A percentile compares a stretch with the other conserved stretches of the same genome.
These are phyloP conservation scores for Drosophila nikananu DNA, from an alignment of 1,140 invertebrate species.

Conservation along the genomic window DNA sequence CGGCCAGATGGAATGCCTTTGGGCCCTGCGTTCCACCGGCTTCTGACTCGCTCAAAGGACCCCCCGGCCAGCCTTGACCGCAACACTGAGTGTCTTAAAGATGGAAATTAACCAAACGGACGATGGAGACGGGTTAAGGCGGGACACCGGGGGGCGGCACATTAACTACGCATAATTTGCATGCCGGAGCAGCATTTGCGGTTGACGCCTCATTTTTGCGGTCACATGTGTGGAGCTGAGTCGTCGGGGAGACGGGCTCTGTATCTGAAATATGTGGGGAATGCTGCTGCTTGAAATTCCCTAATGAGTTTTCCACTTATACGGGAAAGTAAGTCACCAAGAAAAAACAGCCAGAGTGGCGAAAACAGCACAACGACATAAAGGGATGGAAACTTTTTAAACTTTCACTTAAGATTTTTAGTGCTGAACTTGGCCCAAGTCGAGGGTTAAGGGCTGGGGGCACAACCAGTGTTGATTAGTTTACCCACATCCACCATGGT, in stretches of 20 bases:
- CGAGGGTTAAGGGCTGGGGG: slow-evolving; percentile 7
- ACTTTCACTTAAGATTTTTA: slow-evolving; percentile 70
- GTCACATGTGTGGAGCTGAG: slow-evolving; percentile 45
- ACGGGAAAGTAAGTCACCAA: slow-evolving; percentile 28
- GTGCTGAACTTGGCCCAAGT: slow-evolving; percentile 41
- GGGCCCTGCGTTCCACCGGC: slow-evolving; percentile 35
- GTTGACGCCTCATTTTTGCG: slow-evolving; percentile 75
- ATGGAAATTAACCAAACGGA: slow-evolving; percentile 74
- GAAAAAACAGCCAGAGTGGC: slow-evolving; percentile 18
- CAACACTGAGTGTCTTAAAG: slow-evolving; percentile 81
- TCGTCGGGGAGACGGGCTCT: slow-evolving; percentile 1
- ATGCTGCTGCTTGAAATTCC: slow-evolving; percentile 58
- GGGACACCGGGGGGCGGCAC: slow-evolving; percentile 23
- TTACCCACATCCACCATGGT: slow-evolving; percentile 48
- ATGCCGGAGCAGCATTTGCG: slow-evolving; percentile 73
- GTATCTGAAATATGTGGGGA: slow-evolving; percentile 64
- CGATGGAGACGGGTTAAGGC: slow-evolving; percentile 2
- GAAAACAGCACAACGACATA: slow-evolving; percentile 16
- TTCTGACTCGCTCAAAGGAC: slow-evolving; percentile 43
- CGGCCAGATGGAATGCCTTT: slow-evolving; percentile 69
- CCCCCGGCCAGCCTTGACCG: slow-evolving; percentile 46
- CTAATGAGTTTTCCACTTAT: slow-evolving; percentile 75
- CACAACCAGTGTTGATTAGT: slow-evolving; percentile 68
- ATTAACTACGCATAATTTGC: slow-evolving; percentile 79
- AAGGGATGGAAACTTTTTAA: slow-evolving; percentile 53